Percentiles rank a stretch among this genome's conserved stretches.
These are phyloP conservation scores for Nyctereutes procyonoides DNA, from an alignment of 2,113 vertebrate genomes.

Conservation along the genomic window DNA sequence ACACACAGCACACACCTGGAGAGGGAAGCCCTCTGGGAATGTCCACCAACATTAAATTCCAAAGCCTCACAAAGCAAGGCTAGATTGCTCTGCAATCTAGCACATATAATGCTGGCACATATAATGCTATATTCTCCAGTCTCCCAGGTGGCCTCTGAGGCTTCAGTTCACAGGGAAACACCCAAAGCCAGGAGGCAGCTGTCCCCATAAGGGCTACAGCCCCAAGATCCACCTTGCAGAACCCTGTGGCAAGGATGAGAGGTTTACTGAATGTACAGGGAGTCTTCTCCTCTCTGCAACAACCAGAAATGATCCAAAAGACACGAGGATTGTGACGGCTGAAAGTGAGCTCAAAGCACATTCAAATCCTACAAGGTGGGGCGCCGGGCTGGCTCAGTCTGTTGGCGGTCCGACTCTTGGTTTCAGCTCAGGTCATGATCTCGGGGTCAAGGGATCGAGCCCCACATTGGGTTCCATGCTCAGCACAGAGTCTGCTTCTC, in stretches of 20 bases:
- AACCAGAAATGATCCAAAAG: neutral
- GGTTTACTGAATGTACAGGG: neutral
- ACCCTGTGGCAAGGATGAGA: fast-evolving
- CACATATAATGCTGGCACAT: fast-evolving
- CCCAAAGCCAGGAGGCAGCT: fast-evolving
- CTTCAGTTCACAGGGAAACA: neutral
- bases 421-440: neutral
- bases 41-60: neutral
- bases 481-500: too few relatives aligned
- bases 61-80: neutral
- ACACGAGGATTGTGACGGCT: neutral
- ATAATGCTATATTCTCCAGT: fast-evolving
- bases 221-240: neutral
- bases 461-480: neutral
- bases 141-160: neutral
- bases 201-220: neutral
- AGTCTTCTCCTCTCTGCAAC: neutral
- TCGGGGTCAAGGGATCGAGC: neutral
- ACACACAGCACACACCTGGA: fast-evolving
- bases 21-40: fast-evolving
- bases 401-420: neutral
- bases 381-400: neutral
- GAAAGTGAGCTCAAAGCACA: neutral
- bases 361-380: neutral
- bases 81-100: fast-evolving